A percentile compares a stretch with the other conserved stretches of the same genome.
Evolutionary conservation across 2,888 invertebrate species (phyloP).

Genomic region (Orthosia gothica): DNA sequence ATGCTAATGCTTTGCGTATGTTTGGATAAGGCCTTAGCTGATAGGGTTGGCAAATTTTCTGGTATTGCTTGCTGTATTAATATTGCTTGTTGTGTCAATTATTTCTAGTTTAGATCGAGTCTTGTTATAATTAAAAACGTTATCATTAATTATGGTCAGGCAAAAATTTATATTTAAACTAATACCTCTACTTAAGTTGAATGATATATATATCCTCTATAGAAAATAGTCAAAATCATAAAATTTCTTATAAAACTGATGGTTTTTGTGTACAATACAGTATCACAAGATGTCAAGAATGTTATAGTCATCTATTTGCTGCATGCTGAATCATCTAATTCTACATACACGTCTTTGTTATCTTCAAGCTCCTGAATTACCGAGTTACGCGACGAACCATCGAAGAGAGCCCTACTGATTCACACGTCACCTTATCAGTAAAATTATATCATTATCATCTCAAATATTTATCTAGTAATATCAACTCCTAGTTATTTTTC

Average conservation of each 20-base stretch:
- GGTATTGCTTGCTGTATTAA: neutral
- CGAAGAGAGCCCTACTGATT: constrained; percentile 65
- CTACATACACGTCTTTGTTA: neutral
- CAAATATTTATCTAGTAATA: constrained; percentile 77
- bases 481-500: constrained; percentile 67
- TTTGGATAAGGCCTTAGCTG: constrained; percentile 16
- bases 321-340: neutral
- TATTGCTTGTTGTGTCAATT: too few relatives aligned
- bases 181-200: too few relatives aligned
- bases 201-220: too few relatives aligned
- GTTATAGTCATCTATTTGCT: neutral
- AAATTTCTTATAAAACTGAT: neutral
- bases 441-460: constrained; percentile 76
- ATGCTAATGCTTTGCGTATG: constrained; percentile 53
- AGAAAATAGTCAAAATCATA: neutral
- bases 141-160: neutral
- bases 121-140: neutral
- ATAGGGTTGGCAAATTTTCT: constrained; percentile 48
- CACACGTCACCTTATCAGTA: constrained; percentile 71
- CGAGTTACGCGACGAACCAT: constrained; percentile 42
- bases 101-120: too few relatives aligned
- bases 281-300: neutral
- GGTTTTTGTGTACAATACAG: neutral
- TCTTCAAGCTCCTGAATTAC: constrained; percentile 12
- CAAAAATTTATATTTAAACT: neutral